phyloP scores from a whole-genome alignment of 92 coral and sea anemone genomes.

The Anthopleura xanthogrammica region DNA sequence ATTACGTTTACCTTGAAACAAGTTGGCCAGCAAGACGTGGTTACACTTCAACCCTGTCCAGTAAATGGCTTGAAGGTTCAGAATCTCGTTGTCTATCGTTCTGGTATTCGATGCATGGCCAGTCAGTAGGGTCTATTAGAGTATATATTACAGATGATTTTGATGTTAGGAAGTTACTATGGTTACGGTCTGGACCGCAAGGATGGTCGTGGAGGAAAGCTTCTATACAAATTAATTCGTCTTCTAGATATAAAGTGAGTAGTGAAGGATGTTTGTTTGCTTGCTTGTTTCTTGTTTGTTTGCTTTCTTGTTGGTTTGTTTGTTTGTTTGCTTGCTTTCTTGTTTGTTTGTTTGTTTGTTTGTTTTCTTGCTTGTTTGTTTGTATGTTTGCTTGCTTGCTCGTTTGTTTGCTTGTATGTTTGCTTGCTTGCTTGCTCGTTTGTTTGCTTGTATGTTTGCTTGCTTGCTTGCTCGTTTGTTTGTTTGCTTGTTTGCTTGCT shows the following conservation, averaged over 20 bases:
- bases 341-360: too few relatives aligned
- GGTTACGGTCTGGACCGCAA: conserved; percentile 80
- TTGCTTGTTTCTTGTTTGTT: too few relatives aligned
- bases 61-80: conserved; percentile 46
- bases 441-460: too few relatives aligned
- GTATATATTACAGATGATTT: conserved; percentile 61
- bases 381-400: too few relatives aligned
- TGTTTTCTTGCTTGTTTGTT: too few relatives aligned
- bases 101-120: conserved; percentile 87
- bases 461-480: too few relatives aligned
- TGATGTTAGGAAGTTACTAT: conserved; percentile 57
- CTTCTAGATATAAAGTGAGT: conserved; percentile 67
- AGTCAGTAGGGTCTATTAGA: conserved; percentile 67
- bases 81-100: conserved; percentile 65
- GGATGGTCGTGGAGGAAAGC: conserved; percentile 78
- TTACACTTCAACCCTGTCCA: conserved; percentile 71
- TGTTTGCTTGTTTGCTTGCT: too few relatives aligned
- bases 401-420: too few relatives aligned
- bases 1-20: conserved; percentile 76
- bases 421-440: too few relatives aligned
- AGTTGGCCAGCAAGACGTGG: conserved; percentile 82
- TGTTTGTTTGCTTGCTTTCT: too few relatives aligned
- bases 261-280: not conserved
- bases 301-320: too few relatives aligned
- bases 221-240: conserved; percentile 40